Conservation (phyloP, 2,797 vertebrate species). For the Eulemur coronatus region DNA sequence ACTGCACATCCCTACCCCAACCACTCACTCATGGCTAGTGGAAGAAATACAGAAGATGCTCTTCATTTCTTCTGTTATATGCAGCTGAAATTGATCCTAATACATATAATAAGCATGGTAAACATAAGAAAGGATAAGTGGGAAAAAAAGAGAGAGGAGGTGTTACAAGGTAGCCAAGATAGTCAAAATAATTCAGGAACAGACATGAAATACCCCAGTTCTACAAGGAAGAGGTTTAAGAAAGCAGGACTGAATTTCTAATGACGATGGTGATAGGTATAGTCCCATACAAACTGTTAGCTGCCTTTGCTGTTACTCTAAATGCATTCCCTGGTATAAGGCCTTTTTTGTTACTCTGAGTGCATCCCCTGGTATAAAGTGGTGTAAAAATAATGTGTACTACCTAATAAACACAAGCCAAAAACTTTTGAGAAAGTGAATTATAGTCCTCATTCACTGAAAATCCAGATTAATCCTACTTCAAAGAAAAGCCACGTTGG, state of each 20-base stretch:
- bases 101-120: background rate
- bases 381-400: background rate
- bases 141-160: background rate
- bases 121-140: background rate
- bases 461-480: background rate
- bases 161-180: background rate
- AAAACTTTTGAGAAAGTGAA: background rate
- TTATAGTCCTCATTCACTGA: background rate
- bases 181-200: background rate
- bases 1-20: background rate
- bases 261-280: background rate
- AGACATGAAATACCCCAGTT: background rate
- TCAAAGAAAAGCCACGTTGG: background rate
- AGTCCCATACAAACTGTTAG: background rate
- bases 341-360: background rate
- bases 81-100: background rate
- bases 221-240: background rate
- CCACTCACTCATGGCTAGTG: background rate
- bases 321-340: background rate
- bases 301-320: background rate
- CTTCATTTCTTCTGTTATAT: background rate
- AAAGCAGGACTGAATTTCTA: background rate
- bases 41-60: background rate
- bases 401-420: background rate
- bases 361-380: background rate